These are phyloP conservation scores for Hoplodrina blanda DNA, from an alignment of 2,888 invertebrate genomes.

Conservation along the genomic window DNA sequence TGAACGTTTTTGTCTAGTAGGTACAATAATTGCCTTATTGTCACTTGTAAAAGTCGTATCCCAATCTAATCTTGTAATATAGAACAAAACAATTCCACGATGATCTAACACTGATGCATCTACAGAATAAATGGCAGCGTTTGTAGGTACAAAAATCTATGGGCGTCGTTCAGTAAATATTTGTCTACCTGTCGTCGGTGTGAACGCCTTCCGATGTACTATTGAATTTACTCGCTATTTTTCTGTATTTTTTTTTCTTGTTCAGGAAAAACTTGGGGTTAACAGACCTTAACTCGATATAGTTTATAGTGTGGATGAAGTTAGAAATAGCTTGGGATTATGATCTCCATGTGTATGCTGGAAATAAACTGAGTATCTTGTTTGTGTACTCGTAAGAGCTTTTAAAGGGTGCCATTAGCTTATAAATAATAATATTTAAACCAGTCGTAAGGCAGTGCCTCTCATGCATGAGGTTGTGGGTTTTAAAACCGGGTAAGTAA, in stretches of 20 bases:
- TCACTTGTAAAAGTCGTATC: too few relatives aligned
- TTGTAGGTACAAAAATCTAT: not conserved
- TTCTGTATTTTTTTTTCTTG: conserved; percentile 17
- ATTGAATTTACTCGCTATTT: conserved; percentile 15
- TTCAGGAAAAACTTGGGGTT: conserved; percentile 6
- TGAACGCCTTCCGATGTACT: conserved; percentile 14
- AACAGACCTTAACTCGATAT: not conserved
- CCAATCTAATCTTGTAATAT: too few relatives aligned
- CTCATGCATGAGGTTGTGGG: too few relatives aligned
- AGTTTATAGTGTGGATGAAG: not conserved
- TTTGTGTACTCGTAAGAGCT: too few relatives aligned
- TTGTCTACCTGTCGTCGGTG: not conserved
- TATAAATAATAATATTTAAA: too few relatives aligned
- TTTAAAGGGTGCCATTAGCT: too few relatives aligned
- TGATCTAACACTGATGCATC: too few relatives aligned
- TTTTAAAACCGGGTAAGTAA: too few relatives aligned
- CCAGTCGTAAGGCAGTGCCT: too few relatives aligned
- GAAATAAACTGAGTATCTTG: not conserved
- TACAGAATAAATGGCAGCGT: not conserved
- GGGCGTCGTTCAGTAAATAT: not conserved
- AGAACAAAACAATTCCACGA: too few relatives aligned
- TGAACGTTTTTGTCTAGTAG: too few relatives aligned
- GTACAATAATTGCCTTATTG: too few relatives aligned
- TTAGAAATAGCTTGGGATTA: conserved; percentile 16
- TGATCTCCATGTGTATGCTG: conserved; percentile 1